These are phyloP conservation scores for Adelges cooleyi DNA, from an alignment of 1,140 invertebrate species.

Conservation along the genomic window DNA sequence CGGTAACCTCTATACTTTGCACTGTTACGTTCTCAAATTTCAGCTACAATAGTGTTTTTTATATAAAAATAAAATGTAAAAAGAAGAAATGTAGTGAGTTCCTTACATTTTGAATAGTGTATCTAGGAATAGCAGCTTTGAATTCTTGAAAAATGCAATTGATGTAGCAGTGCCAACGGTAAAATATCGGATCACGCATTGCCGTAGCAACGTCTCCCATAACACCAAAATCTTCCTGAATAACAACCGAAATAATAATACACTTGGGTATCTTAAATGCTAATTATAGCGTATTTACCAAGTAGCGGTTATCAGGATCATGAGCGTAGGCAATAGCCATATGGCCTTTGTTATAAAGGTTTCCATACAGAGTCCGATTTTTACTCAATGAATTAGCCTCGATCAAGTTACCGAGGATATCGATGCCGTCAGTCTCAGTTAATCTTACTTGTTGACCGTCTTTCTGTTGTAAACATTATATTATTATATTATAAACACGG, in stretches of 20 bases:
- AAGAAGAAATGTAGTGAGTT: background rate
- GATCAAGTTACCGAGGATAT: constrained; percentile 66
- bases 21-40: constrained; percentile 47
- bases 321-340: constrained; percentile 54
- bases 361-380: constrained; percentile 58
- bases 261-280: background rate
- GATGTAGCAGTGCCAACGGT: constrained; percentile 68
- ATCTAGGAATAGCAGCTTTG: constrained; percentile 55
- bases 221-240: constrained; percentile 48
- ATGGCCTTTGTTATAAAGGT: constrained; percentile 61
- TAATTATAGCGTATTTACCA: constrained; percentile 46
- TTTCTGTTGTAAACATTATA: constrained; percentile 22
- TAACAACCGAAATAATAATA: constrained; percentile 16
- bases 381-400: constrained; percentile 58
- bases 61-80: background rate
- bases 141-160: constrained; percentile 66
- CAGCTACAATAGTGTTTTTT: constrained; percentile 40
- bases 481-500: constrained; percentile 9
- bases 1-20: constrained; percentile 39
- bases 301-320: constrained; percentile 57
- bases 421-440: constrained; percentile 58
- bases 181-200: constrained; percentile 75
- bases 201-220: constrained; percentile 59
- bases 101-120: constrained; percentile 45
- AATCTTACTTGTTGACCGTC: constrained; percentile 40